Evolutionary conservation across 2,888 invertebrate species (phyloP), one percentile per base, ranked within the genome.

Genomic region (Anagyrus pseudococci): DNA sequence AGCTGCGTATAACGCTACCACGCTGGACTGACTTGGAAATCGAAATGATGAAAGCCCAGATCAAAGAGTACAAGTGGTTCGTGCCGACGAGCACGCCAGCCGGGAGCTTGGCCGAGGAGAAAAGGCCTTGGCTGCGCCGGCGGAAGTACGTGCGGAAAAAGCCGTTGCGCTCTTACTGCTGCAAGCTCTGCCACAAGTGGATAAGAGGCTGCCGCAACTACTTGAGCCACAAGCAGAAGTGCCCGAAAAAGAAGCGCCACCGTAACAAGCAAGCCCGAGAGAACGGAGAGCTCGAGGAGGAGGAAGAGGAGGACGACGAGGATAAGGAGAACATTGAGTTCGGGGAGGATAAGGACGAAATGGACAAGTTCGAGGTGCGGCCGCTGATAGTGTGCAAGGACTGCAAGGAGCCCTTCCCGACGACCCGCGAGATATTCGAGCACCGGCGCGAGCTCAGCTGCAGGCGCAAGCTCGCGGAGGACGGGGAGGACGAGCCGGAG

Each of bases 21-120:
- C 59, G 59, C 25, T 62, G 53, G 62, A 57, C 40, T 13, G 19
- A 41, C 22, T 25, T 66, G 62, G 62, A 62, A 23, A 66, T 66
- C 29, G 62, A 66, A 46, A 66, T 66, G 59, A 53, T 62, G 49
- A 57, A 62, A 26, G n/a, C 19, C n/a, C 58, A 62, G 46, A 29
- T 66, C 26, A 48, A 41, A 15, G 62, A 66, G 10, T 62, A 56
- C 48, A 20, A 22, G 15, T 58, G 60, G 56, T 46, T 57, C 17
- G 26, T 19, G 25, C 13, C n/a, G 41, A 50, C 17, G 49, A 55
- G 49, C 48, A 49, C 23, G 52, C 41, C 29, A 54, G 44, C 10
- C n/a, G 29, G 46, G 22, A n/a, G 23, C n/a, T 15, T 26, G 10
- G 15, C 33, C n/a, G n/a, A 13, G 4, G 13, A 13, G 10, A 46